Percentiles rank a stretch among this genome's conserved stretches.
phyloP scores from a whole-genome alignment of 2,113 vertebrate species.

The Fregetta grallaria region DNA sequence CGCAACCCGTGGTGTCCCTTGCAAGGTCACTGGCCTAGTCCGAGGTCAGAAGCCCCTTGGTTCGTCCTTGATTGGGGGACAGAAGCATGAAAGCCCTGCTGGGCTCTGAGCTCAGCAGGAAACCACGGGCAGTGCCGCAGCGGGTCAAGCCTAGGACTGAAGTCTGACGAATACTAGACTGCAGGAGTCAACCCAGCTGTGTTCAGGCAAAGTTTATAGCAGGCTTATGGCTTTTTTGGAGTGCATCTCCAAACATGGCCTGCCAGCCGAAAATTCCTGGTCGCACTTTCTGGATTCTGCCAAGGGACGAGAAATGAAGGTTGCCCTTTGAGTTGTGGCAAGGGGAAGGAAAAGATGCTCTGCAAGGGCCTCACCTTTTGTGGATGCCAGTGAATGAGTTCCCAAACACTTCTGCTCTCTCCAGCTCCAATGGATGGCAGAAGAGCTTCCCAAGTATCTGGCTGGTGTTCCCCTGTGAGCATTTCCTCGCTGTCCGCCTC shows the following conservation, averaged over 20 bases:
- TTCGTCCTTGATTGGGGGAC: neutral
- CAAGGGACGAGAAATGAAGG: neutral
- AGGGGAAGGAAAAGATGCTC: neutral
- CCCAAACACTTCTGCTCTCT: neutral
- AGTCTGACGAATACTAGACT: neutral
- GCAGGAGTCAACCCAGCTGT: neutral
- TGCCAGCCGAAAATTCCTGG: neutral
- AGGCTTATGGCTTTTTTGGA: neutral
- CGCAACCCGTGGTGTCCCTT: neutral
- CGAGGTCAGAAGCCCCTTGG: neutral
- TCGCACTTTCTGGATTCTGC: neutral
- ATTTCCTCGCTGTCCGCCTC: neutral
- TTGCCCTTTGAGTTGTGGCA: neutral
- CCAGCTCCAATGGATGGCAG: neutral
- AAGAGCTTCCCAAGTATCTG: neutral
- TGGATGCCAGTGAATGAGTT: neutral
- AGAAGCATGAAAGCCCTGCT: neutral
- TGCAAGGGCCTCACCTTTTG: neutral
- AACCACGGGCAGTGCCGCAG: neutral
- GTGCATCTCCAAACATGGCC: neutral
- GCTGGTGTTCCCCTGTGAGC: neutral
- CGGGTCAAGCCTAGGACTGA: neutral
- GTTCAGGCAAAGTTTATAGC: neutral
- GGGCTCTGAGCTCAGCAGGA: neutral
- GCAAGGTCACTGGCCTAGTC: neutral